Conservation (phyloP, 2,113 vertebrate genomes). For the Prietella phreatophila region DNA sequence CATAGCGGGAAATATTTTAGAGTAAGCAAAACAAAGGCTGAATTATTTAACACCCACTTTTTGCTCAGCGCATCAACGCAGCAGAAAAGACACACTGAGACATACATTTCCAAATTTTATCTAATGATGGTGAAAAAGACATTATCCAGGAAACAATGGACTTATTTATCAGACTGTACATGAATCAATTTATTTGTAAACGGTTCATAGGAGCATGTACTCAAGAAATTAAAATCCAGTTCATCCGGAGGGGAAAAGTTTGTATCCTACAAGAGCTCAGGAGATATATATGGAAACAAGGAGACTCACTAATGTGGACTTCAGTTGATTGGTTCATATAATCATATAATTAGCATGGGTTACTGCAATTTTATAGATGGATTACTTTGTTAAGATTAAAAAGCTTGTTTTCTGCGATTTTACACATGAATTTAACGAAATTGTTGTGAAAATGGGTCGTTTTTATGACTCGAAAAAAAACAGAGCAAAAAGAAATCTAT, state of each 20-base stretch:
- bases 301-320: not conserved
- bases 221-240: not conserved
- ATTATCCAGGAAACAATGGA: too few relatives aligned
- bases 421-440: not conserved
- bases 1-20: not conserved
- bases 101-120: not conserved
- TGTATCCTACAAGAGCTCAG: not conserved
- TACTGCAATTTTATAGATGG: not conserved
- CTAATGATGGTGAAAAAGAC: too few relatives aligned
- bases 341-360: not conserved
- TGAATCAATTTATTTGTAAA: not conserved
- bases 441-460: not conserved
- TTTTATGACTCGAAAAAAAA: not conserved
- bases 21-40: slow-evolving; percentile 23
- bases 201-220: not conserved
- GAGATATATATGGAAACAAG: not conserved
- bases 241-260: not conserved
- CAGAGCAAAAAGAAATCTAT: not conserved
- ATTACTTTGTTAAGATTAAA: not conserved
- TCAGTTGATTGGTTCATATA: not conserved
- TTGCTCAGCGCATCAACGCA: slow-evolving; percentile 24
- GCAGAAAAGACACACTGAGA: slow-evolving; percentile 12
- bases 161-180: not conserved
- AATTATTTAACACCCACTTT: slow-evolving; percentile 39
- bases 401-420: not conserved